Evolutionary conservation across 1,140 invertebrate genomes (phyloP).

Genomic region (Orussus abietinus): DNA sequence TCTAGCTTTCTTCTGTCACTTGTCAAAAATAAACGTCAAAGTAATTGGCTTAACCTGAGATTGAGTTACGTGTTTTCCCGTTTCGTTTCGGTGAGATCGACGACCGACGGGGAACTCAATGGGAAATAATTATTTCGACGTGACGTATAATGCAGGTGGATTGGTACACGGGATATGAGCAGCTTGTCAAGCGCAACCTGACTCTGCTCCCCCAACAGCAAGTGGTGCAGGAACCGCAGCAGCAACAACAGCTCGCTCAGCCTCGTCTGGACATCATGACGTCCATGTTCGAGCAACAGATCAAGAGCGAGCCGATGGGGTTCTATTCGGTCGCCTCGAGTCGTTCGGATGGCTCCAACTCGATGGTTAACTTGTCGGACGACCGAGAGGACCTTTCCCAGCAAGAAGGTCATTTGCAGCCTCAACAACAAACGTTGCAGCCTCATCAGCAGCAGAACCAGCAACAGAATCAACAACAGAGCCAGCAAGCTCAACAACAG

Average conservation of each 20-base stretch:
- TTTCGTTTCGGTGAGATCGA: too few species aligned
- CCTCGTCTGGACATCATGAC: conserved; percentile 42
- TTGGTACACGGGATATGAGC: conserved; percentile 56
- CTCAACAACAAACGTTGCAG: conserved; percentile 46
- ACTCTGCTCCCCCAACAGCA: conserved; percentile 54
- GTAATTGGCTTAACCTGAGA: conserved; percentile 32
- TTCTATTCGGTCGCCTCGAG: conserved; percentile 54
- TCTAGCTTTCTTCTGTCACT: conserved; percentile 42
- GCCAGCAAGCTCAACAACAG: conserved; percentile 10
- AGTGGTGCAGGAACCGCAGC: conserved; percentile 22
- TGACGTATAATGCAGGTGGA: conserved; percentile 43
- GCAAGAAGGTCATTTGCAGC: conserved; percentile 52
- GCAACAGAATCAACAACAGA: conserved; percentile 36
- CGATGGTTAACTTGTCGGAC: conserved; percentile 48
- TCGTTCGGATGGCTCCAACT: conserved; percentile 48
- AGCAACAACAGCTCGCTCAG: conserved; percentile 26
- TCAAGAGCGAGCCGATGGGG: conserved; percentile 66
- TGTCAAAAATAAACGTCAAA: conserved; percentile 52
- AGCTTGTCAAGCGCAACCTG: conserved; percentile 56
- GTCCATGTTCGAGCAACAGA: conserved; percentile 65
- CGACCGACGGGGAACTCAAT: too few species aligned
- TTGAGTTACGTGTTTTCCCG: background rate
- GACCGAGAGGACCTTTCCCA: conserved; percentile 49
- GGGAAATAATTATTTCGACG: conserved; percentile 13
- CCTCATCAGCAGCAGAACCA: conserved; percentile 41